Base-by-base conservation (phyloP, 64 coral and sea anemone genomes). In the Stichodactyla mertensii region DNA sequence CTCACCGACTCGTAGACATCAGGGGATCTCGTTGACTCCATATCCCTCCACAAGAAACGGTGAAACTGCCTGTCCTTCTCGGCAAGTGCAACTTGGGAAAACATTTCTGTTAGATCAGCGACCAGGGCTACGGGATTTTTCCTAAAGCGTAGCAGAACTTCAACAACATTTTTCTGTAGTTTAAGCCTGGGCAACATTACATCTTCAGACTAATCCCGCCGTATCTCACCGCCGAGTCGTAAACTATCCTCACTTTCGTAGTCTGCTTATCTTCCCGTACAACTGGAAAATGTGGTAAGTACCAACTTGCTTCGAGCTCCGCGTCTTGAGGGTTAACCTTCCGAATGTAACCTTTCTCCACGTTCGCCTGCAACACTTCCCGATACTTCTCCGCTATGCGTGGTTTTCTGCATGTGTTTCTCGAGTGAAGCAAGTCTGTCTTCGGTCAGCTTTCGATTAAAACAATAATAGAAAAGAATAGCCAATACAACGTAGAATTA, bases 61-160 rank as follows among this genome's bases (percentile, higher is more conserved):
- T 89, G 92, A 22, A 87, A 78, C 14, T 16, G 54, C 15, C 89
- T 58, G 56, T 91, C 89, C 84, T 86, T 61, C 58, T 89, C 67
- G 52, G 83, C 52, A 57, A 82, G 23, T 6, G 52, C 23, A 6
- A 93, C 84, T 52, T 89, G 84, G 10, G 85, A 93, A 51, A 87
- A 89, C 85, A 93, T 93, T 14, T 93, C 84, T 4, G 92, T 86
- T 56, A 88, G n/a, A 80, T 93, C 91, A 9, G 70, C 91, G 5
- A 83, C 67, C 9, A 93, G 87, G 12, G 77, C 58, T 10, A 87
- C 80, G 24, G 91, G 87, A 4, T 77, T 93, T 20, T 85, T 70
- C 20, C 84, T 83, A 22, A 93, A 93, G 5, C 57, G 87, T 28
- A 89, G 16, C 55, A 93, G 62, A 7, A 89, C 82, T 27, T 78